Evolutionary conservation across 2,888 invertebrate genomes (phyloP).

Genomic region (Andrena haemorrhoa): DNA sequence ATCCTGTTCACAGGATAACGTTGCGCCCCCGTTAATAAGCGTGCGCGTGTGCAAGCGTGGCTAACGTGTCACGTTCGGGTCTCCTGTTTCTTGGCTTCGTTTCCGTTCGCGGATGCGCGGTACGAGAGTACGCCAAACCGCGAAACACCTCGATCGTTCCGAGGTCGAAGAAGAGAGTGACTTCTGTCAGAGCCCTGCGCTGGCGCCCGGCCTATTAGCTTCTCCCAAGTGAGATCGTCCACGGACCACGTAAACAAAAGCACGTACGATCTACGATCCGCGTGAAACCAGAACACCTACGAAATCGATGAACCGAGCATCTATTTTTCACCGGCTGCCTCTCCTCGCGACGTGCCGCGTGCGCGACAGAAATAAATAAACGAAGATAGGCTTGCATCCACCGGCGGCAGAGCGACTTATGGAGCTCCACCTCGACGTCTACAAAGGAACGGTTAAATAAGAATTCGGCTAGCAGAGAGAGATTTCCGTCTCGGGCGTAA

Average conservation of each 20-base stretch:
- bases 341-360: background rate
- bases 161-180: constrained; percentile 15
- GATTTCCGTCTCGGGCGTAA: constrained; percentile 38
- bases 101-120: constrained; percentile 10
- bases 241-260: background rate
- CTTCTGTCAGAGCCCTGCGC: background rate
- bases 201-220: background rate
- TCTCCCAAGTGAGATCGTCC: background rate
- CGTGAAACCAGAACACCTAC: background rate
- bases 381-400: constrained; percentile 29
- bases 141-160: background rate
- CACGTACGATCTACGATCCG: background rate
- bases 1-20: constrained; percentile 31
- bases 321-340: constrained; percentile 13
- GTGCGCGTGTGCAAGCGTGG: constrained; percentile 3
- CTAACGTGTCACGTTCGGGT: constrained; percentile 23
- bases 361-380: constrained; percentile 57
- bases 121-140: constrained; percentile 3
- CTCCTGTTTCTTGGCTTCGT: constrained; percentile 29
- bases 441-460: constrained; percentile 34
- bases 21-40: constrained; percentile 9
- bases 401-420: background rate
- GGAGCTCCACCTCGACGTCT: background rate
- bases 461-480: constrained; percentile 45
- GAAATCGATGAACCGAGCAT: constrained; percentile 3